phyloP scores from a whole-genome alignment of 2,888 invertebrate species.

The Mechanitis messenoides region DNA sequence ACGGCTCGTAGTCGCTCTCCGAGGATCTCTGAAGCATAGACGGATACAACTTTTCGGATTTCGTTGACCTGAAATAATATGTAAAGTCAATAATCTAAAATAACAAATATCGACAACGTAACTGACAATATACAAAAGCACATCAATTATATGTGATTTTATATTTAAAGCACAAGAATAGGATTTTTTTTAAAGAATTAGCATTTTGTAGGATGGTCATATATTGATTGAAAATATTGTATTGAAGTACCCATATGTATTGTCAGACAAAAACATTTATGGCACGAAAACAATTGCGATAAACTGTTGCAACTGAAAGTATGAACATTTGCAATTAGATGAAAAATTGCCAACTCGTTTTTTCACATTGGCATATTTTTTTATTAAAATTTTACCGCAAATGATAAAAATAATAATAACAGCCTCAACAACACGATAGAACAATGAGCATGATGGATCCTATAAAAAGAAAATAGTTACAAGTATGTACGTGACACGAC shows the following conservation, averaged over 20 bases:
- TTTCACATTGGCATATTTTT: neutral
- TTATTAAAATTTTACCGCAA: neutral
- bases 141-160: neutral
- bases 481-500: no score
- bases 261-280: neutral
- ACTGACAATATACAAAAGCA: neutral
- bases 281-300: neutral
- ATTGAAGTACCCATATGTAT: neutral
- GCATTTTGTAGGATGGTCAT: no score
- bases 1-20: slow-evolving; percentile 90
- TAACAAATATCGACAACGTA: neutral
- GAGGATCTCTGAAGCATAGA: slow-evolving; percentile 91
- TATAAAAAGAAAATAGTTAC: no score
- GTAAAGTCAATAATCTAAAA: neutral
- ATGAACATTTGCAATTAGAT: neutral
- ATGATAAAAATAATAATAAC: slow-evolving; percentile 5
- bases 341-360: neutral
- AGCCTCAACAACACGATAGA: neutral
- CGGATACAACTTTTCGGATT: slow-evolving; percentile 95
- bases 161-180: no score
- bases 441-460: neutral
- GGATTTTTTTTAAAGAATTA: no score
- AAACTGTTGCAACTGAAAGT: slow-evolving; percentile 2
- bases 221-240: no score
- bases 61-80: slow-evolving; percentile 85